These are phyloP conservation scores for Cenopis cana DNA, from an alignment of 2,888 invertebrate genomes.

Conservation along the genomic window DNA sequence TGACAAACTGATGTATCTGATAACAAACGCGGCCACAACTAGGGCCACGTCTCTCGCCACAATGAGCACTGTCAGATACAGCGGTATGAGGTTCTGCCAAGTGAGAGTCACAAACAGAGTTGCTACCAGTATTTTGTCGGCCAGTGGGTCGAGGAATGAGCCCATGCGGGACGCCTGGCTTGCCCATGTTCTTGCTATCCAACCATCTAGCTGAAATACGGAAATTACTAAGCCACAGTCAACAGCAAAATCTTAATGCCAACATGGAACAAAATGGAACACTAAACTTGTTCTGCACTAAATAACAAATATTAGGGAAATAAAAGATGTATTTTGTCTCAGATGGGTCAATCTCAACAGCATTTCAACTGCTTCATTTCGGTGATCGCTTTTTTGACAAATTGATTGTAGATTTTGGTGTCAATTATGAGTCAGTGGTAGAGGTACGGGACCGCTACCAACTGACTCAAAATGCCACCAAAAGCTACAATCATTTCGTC, in stretches of 20 bases:
- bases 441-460: too few relatives aligned
- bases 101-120: conserved; percentile 95
- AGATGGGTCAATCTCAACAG: too few relatives aligned
- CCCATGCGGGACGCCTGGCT: conserved; percentile 97
- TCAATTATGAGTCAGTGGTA: too few relatives aligned
- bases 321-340: too few relatives aligned
- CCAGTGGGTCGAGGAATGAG: conserved; percentile 97
- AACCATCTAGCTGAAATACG: conserved; percentile 93
- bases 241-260: neutral
- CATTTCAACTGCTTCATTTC: too few relatives aligned
- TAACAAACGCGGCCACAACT: conserved; percentile 93
- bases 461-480: too few relatives aligned
- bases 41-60: conserved; percentile 93
- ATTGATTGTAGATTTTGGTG: too few relatives aligned
- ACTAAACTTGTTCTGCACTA: too few relatives aligned
- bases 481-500: too few relatives aligned
- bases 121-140: conserved; percentile 97
- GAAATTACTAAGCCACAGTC: neutral
- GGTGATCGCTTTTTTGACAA: too few relatives aligned
- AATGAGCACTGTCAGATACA: conserved; percentile 92
- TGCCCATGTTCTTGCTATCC: conserved; percentile 96
- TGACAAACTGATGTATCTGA: conserved; percentile 95
- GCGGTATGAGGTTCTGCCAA: conserved; percentile 93
- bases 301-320: too few relatives aligned
- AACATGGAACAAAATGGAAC: too few relatives aligned